Percentiles rank a stretch among this genome's conserved stretches.
phyloP scores from a whole-genome alignment of 2,888 invertebrate genomes.

The Fragum fragum region DNA sequence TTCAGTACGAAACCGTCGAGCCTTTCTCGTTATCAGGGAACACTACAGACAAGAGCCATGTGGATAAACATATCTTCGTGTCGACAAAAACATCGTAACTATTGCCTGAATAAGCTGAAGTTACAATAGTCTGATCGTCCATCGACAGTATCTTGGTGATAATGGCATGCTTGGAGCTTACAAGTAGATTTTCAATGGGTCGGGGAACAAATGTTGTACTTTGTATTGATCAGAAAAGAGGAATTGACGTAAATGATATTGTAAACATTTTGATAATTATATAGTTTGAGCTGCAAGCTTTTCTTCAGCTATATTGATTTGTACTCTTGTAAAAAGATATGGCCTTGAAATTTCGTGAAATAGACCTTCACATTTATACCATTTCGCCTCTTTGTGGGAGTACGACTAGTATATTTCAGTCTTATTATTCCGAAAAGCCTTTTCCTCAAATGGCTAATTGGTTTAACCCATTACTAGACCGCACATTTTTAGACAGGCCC shows the following conservation, averaged over 20 bases:
- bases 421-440: no score
- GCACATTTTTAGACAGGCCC: no score
- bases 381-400: no score
- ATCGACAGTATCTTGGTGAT: neutral
- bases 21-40: neutral
- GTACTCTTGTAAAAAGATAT: no score
- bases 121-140: no score
- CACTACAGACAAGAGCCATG: neutral
- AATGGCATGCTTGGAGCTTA: neutral
- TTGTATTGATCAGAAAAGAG: neutral
- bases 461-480: no score
- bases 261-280: conserved; percentile 6
- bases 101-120: no score
- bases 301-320: neutral
- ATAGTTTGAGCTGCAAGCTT: neutral
- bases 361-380: no score
- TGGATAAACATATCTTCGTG: neutral
- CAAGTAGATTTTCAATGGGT: neutral
- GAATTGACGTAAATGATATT: conserved; percentile 3
- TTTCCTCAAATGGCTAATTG: no score
- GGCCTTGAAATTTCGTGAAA: no score
- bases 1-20: neutral
- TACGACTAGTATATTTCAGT: no score
- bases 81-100: no score
- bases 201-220: neutral